Evolutionary conservation across 2,888 invertebrate species (phyloP), one percentile per base, ranked within the genome.

Genomic region (Acronicta psi): DNA sequence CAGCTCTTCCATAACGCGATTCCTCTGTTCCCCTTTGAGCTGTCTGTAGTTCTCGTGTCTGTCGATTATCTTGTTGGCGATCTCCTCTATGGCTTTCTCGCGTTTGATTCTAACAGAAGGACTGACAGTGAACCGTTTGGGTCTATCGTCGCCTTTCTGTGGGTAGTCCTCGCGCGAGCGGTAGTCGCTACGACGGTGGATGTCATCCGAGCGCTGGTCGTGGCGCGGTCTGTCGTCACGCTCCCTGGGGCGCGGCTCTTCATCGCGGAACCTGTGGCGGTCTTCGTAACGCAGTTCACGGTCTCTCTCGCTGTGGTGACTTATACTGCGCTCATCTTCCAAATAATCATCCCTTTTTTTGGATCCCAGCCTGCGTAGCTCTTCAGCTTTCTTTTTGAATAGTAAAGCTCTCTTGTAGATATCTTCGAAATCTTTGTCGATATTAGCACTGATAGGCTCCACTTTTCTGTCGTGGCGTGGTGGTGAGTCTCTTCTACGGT

Each of bases 401-500:
- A 88, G 88, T n/a, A 85, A 77, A 3, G 91, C 85, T 51, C 89
- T 80, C 47, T 88, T 85, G 69, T 90, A 91, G 8, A 92, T 86
- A 36, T 90, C 89, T 58, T 91, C 88, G 42, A 92, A 86, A 68
- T 91, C 91, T 65, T 86, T 87, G 43, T 92, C 85, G 29, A 88
- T 79, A 16, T 71, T 25, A 34, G 36, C 60, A 20, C 72, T 77
- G 31, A 62, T 66, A 9, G 67, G 29, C 17, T 70, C 69, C 9
- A 66, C 72, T 45, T 70, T 72, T 25, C 56, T 72, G 17, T 78
- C 77, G 44, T 61, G 77, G 3, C 72, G 76, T 10, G 73, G 76
- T 1, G 76, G 73, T 0, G 77, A 72, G 29, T 78, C 63, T 58
- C 77, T 54, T 59, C 62, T 44, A 71, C 79, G 46, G 23, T 65